A percentile compares a stretch with the other conserved stretches of the same genome.
Evolutionary conservation across 2,797 vertebrate genomes (phyloP).

Genomic region (Telmatherina bonti): DNA sequence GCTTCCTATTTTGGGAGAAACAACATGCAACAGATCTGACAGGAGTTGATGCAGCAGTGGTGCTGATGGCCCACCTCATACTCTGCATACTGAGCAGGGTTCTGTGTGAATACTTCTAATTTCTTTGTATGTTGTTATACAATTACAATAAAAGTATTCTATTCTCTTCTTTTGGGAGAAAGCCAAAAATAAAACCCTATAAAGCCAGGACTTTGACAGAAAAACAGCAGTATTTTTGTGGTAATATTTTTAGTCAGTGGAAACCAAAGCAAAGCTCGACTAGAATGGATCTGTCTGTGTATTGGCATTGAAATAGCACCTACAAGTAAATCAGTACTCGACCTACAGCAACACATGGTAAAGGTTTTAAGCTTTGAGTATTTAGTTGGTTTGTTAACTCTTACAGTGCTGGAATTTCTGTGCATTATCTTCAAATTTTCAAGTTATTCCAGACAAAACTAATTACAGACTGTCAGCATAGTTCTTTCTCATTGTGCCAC

Average conservation of each 20-base stretch:
- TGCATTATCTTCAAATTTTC: background rate
- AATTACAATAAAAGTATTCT: too few relatives aligned
- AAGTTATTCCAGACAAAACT: background rate
- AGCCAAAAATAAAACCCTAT: background rate
- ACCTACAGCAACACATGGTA: background rate
- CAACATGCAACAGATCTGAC: background rate
- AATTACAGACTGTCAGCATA: background rate
- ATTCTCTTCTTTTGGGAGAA: background rate
- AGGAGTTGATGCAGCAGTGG: background rate
- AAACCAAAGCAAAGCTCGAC: background rate
- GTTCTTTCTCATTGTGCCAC: background rate
- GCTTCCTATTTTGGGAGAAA: background rate
- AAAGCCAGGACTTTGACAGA: background rate
- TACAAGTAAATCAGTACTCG: background rate
- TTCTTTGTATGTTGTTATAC: too few relatives aligned
- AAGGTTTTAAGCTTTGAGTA: background rate
- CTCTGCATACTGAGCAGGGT: background rate
- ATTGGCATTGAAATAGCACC: background rate
- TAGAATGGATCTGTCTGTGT: background rate
- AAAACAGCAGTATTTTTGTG: background rate
- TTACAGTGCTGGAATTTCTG: background rate
- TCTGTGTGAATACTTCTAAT: too few relatives aligned
- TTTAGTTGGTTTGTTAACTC: background rate
- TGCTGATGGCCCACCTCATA: background rate
- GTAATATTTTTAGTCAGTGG: background rate